phyloP scores from a whole-genome alignment of 2,797 vertebrate species.

The Echiichthys vipera region DNA sequence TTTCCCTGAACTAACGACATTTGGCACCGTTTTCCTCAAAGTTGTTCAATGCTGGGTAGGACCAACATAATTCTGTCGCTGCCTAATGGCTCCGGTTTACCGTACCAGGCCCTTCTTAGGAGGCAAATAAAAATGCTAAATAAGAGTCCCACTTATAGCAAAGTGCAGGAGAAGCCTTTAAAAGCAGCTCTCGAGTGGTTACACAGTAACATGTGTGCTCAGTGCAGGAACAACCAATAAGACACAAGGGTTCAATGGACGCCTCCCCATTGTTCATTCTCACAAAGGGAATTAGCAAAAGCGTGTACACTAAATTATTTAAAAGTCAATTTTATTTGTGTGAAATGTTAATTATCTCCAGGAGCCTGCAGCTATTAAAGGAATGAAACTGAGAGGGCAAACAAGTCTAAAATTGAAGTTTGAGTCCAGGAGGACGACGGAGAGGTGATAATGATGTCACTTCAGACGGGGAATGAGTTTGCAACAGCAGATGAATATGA shows the following conservation, averaged over 20 bases:
- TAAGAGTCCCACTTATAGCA: too few species aligned
- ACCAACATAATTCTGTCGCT: too few species aligned
- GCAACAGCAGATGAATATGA: constrained; percentile 15
- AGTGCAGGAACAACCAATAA: not conserved
- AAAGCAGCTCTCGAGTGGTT: too few species aligned
- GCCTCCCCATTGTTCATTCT: too few species aligned
- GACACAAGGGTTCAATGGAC: not conserved
- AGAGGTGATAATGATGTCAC: not conserved
- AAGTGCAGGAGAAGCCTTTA: not conserved
- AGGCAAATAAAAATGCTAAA: not conserved
- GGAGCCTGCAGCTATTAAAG: not conserved
- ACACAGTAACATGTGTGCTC: not conserved
- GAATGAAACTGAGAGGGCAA: not conserved
- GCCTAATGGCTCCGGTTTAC: too few species aligned
- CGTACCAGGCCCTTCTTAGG: too few species aligned
- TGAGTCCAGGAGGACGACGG: not conserved
- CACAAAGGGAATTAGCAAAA: not conserved
- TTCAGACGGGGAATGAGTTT: not conserved
- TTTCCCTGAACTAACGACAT: too few species aligned
- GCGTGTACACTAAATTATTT: not conserved
- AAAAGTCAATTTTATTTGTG: not conserved
- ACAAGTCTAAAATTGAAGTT: not conserved
- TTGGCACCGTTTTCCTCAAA: too few species aligned
- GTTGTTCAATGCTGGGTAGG: too few species aligned
- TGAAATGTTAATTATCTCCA: not conserved